phyloP scores from a whole-genome alignment of 2,113 vertebrate species.

The Mormyrus iriodes region DNA sequence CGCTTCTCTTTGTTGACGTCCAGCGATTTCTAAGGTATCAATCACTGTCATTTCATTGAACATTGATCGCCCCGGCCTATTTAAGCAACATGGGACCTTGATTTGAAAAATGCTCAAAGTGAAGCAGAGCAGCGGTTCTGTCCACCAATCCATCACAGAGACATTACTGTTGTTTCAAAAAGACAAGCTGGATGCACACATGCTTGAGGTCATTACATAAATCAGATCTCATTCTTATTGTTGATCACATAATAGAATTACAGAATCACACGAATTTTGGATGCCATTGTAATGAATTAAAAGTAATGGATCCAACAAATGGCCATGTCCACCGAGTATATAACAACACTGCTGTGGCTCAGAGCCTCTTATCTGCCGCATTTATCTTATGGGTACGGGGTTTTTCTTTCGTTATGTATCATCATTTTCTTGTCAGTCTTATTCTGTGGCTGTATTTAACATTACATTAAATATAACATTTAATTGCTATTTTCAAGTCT shows the following conservation, averaged over 20 bases:
- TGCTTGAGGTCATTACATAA: not conserved
- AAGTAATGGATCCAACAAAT: not conserved
- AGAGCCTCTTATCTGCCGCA: not conserved
- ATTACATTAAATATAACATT: not conserved
- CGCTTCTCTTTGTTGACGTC: conserved; percentile 28
- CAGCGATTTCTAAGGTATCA: conserved; percentile 37
- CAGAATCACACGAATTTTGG: not conserved
- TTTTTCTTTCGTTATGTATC: not conserved
- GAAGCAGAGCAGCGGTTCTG: not conserved
- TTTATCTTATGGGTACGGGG: not conserved
- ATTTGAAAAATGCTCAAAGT: conserved; percentile 8
- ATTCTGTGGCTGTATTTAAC: not conserved
- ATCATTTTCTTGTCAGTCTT: not conserved
- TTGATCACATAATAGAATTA: not conserved
- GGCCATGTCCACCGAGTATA: not conserved
- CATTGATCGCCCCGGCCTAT: conserved; percentile 37
- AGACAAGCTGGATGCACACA: not conserved
- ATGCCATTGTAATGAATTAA: not conserved
- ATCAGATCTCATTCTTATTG: not conserved
- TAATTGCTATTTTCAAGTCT: not conserved
- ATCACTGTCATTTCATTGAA: conserved; percentile 37
- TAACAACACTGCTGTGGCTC: not conserved
- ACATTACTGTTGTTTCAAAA: not conserved
- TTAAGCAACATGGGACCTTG: conserved; percentile 25
- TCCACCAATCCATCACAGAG: conserved; percentile 2